These are phyloP conservation scores for Chironomus riparius DNA, from an alignment of 2,888 invertebrate genomes.

Conservation along the genomic window DNA sequence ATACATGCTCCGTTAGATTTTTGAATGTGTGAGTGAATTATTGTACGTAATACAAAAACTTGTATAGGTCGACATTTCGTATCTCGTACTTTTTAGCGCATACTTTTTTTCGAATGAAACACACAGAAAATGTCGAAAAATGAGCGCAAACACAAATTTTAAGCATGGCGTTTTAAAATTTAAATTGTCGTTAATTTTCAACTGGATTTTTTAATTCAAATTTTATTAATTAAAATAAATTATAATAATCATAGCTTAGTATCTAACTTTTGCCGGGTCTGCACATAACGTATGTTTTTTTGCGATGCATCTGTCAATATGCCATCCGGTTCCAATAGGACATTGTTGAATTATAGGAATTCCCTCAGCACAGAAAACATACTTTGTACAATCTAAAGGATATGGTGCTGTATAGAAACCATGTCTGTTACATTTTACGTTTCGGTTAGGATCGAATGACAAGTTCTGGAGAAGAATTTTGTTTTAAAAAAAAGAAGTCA, in stretches of 20 bases:
- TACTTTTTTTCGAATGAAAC: background rate
- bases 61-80: background rate
- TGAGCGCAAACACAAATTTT: background rate
- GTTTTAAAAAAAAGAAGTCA: background rate
- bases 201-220: background rate
- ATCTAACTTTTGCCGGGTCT: background rate
- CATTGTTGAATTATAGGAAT: constrained; percentile 15
- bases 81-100: background rate
- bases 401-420: constrained; percentile 14
- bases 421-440: background rate
- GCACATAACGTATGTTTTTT: background rate
- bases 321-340: constrained; percentile 11
- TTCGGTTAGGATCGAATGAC: background rate
- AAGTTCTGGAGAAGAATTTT: background rate
- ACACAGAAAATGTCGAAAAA: background rate
- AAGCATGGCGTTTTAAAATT: background rate
- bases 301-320: background rate
- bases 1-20: background rate
- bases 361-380: constrained; percentile 15
- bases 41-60: background rate
- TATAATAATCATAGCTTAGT: background rate
- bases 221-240: too few species aligned
- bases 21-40: background rate
- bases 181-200: background rate
- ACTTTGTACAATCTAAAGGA: constrained; percentile 4